Evolutionary conservation across 1,140 invertebrate species (phyloP), one percentile per base, ranked within the genome.

Genomic region (Harlomillsia oculata): DNA sequence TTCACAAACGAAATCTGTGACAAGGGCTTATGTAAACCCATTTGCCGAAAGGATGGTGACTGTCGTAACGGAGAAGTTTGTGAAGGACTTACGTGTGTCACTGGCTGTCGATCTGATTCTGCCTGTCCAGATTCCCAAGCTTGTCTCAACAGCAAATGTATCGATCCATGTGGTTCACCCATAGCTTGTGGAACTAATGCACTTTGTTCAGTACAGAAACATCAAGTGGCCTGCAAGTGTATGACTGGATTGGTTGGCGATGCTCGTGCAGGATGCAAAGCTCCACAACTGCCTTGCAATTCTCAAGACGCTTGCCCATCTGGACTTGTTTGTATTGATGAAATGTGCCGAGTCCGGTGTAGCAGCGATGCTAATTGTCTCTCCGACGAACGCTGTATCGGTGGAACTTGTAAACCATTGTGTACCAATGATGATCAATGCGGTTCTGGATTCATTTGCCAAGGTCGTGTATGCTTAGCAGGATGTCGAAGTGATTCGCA

Each of bases 361-460:
- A 77, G 78, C 60, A 88, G 85, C 62, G 86, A 91, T 66, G 75
- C 73, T 50, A 81, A 85, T 65, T 93, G 89, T 68, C 71, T 91
- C 51, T 80, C 82, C 18, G 85, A 90, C 69, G 87, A 91, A 72
- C 78, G 84, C 57, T 92, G 89, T 70, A 79, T 89, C 43, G 76
- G 78, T 32, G 85, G 85, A 30, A 76, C 84, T 18, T 92, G 89
- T 66, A 82, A 85, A 69, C 75, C 81, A 3, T 81, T 91, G 18
- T 92, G 87, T 66, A 91, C 88, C 68, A 87, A 81, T 49, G 88
- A 93, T 68, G 76, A 79, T 32, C 81, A 84, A 49, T 94, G 90
- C 68, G 77, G 77, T 29, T 69, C 78, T 0, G 83, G 85, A 64
- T 83, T 89, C 69, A 89, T 91, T 64, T 94, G 89, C 68, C 81